These are phyloP conservation scores for Bovichtus variegatus DNA, from an alignment of 2,797 vertebrate genomes.

Conservation along the genomic window DNA sequence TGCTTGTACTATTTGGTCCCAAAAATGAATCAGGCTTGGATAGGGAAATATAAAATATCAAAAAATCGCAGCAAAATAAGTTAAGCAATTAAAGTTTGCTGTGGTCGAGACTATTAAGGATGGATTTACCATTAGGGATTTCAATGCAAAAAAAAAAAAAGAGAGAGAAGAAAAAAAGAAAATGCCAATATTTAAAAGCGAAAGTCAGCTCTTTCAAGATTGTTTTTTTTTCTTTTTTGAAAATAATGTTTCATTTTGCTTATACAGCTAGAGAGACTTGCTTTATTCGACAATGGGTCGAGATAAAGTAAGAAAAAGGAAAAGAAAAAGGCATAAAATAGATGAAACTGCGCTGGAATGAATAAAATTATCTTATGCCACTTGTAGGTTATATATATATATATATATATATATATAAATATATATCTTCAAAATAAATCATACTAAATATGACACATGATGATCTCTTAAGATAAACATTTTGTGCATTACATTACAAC, in stretches of 20 bases:
- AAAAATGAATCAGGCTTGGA: conserved; percentile 18
- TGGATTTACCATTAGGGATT: conserved; percentile 16
- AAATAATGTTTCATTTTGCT: conserved; percentile 4
- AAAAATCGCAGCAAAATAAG: conserved; percentile 28
- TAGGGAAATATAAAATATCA: conserved; percentile 20
- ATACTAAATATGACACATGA: conserved; percentile 14
- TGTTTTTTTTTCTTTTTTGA: conserved; percentile 20
- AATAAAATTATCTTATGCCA: conserved; percentile 18
- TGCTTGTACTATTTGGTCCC: conserved; percentile 34
- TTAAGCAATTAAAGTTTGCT: conserved; percentile 21
- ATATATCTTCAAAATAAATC: conserved; percentile 26
- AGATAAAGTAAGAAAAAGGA: conserved; percentile 1
- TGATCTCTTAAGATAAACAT: conserved; percentile 39
- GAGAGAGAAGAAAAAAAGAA: conserved; percentile 7
- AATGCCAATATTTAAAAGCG: neutral
- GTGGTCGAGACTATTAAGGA: conserved; percentile 10
- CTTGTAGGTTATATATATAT: no score
- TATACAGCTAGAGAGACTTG: neutral
- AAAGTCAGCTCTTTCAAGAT: conserved; percentile 3
- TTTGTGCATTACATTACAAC: conserved; percentile 46
- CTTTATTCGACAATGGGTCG: conserved; percentile 24
- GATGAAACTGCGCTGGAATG: conserved; percentile 10
- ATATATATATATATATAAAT: conserved; percentile 15
- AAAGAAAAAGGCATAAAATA: conserved; percentile 8
- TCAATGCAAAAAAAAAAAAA: no score